A percentile compares a stretch with the other conserved stretches of the same genome.
Evolutionary conservation across 53 echinoderm and acorn worm genomes (phyloP).

Genomic region (Actinopyga echinites): DNA sequence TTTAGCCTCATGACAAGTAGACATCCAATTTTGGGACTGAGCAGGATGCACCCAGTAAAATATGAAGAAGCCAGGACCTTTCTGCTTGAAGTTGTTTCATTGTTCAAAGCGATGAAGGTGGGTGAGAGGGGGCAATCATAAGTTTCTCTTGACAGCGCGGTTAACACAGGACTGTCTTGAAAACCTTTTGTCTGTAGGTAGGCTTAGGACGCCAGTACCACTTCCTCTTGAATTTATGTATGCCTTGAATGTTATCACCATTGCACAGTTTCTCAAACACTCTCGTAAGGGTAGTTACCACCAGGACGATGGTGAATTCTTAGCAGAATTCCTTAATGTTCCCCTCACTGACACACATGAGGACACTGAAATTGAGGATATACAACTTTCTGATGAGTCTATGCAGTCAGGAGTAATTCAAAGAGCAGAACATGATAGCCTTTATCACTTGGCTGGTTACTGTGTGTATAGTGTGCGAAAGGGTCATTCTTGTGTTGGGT

Average conservation of each 20-base stretch:
- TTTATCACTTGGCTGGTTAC: slow-evolving; percentile 64
- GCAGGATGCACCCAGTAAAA: slow-evolving; percentile 53
- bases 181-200: slow-evolving; percentile 56
- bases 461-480: slow-evolving; percentile 54
- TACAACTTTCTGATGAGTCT: slow-evolving; percentile 27
- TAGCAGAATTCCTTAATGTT: slow-evolving; percentile 44
- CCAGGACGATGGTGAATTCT: slow-evolving; percentile 35
- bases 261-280: slow-evolving; percentile 58
- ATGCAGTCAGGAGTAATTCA: not conserved
- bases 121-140: slow-evolving; percentile 59
- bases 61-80: slow-evolving; percentile 45
- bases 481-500: slow-evolving; percentile 28
- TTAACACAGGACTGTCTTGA: slow-evolving; percentile 71
- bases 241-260: slow-evolving; percentile 63
- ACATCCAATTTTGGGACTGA: slow-evolving; percentile 60
- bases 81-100: slow-evolving; percentile 24
- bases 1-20: slow-evolving; percentile 62
- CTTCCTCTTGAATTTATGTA: slow-evolving; percentile 71
- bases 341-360: not conserved
- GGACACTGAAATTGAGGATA: not conserved
- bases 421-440: slow-evolving; percentile 49
- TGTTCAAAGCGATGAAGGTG: slow-evolving; percentile 55
- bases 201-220: slow-evolving; percentile 64
- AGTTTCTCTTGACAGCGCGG: slow-evolving; percentile 54
- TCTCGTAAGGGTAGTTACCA: too few species aligned